Evolutionary conservation across 2,888 invertebrate genomes (phyloP), one percentile per base, ranked within the genome.

Genomic region (Malachius bipustulatus): DNA sequence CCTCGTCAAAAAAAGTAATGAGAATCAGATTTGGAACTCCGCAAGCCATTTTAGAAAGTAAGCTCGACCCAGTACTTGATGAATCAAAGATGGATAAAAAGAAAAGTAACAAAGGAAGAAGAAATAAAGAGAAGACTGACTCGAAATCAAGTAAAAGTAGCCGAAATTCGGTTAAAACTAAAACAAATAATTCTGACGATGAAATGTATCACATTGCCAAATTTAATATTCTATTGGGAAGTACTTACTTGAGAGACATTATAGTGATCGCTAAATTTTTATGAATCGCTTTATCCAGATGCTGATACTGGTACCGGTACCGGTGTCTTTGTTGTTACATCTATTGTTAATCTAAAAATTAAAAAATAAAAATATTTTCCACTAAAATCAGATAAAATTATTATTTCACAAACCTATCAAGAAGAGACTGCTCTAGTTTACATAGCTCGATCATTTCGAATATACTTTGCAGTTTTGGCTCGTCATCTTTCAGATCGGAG

Each of bases 131-230:
- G n/a, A 19, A 19, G 24, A 19, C 6, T 19, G n/a, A n/a, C n/a
- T 8, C 6, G 24, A 19, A 19, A 19, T 8, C 6, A 8, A 19
- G 24, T 19, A 19, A 19, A 19, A 19, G 24, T 19, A 19, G 24
- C n/a, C 6, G n/a, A 19, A 19, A 19, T 6, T 8, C 6, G n/a
- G 24, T 6, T n/a, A 19, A 19, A n/a, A 19, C 6, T 6, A 19
- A 19, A 19, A n/a, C 6, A 19, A 19, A 19, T 8, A 6, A 19
- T 8, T 19, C 24, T 8, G 24, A 19, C 47, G 10, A 41, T 30
- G 28, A 35, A 38, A 9, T 30, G 37, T 15, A 24, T 28, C 12
- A 35, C 31, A 13, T 14, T 19, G 8, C n/a, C 6, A 27, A 30
- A 26, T 11, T 14, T 26, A 26, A 30, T 35, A 37, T 8, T n/a